Evolutionary conservation across 1,140 invertebrate genomes (phyloP).

Genomic region (Bombus sibiricus): DNA sequence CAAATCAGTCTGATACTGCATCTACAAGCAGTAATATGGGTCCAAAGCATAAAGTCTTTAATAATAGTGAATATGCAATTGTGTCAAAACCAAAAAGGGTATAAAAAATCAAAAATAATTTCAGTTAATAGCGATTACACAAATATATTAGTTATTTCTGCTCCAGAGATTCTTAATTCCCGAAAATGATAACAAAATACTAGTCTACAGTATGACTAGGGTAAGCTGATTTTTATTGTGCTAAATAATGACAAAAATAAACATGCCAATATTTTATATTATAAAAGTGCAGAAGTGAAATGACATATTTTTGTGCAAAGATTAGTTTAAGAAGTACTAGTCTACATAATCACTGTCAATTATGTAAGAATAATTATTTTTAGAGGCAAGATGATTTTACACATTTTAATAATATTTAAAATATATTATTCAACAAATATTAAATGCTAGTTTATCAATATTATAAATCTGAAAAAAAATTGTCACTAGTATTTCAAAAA

Average conservation of each 20-base stretch:
- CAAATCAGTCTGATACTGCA: slow-evolving; percentile 80
- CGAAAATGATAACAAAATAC: slow-evolving; percentile 45
- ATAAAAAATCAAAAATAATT: slow-evolving; percentile 75
- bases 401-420: slow-evolving; percentile 20
- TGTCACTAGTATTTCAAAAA: slow-evolving; percentile 35
- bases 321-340: slow-evolving; percentile 57
- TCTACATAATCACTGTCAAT: slow-evolving; percentile 50
- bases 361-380: slow-evolving; percentile 37
- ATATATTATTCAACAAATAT: slow-evolving; percentile 17
- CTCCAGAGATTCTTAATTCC: slow-evolving; percentile 45
- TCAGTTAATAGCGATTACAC: background rate
- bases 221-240: slow-evolving; percentile 40
- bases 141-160: slow-evolving; percentile 31
- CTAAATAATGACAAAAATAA: slow-evolving; percentile 5
- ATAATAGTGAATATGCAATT: slow-evolving; percentile 90
- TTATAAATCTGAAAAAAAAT: background rate
- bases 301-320: slow-evolving; percentile 39
- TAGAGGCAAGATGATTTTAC: slow-evolving; percentile 37
- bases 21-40: slow-evolving; percentile 79
- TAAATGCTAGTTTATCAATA: slow-evolving; percentile 8
- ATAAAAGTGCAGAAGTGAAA: slow-evolving; percentile 6
- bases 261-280: slow-evolving; percentile 37
- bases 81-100: slow-evolving; percentile 92
- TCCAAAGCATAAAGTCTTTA: slow-evolving; percentile 87
- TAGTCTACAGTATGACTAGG: slow-evolving; percentile 56